These are phyloP conservation scores for Lymantria monacha DNA, from an alignment of 2,888 invertebrate species.

Conservation along the genomic window DNA sequence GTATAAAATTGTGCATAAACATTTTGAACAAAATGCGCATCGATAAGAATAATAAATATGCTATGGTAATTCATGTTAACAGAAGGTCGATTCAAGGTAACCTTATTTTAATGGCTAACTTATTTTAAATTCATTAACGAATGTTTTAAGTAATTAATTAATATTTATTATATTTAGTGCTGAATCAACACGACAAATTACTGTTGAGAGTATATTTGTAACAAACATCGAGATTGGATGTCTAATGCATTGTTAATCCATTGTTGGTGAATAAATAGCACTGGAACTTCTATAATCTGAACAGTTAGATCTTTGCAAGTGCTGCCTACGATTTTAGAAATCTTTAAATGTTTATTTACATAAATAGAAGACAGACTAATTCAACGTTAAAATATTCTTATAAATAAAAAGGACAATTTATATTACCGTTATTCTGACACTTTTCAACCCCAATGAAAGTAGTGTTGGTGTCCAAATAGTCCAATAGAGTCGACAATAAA, in stretches of 20 bases:
- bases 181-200: constrained; percentile 28
- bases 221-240: constrained; percentile 35
- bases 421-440: constrained; percentile 49
- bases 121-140: constrained; percentile 19
- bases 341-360: constrained; percentile 19
- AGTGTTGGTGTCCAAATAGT: constrained; percentile 69
- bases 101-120: constrained; percentile 38
- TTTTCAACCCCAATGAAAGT: constrained; percentile 62
- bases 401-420: constrained; percentile 38
- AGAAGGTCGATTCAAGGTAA: constrained; percentile 61
- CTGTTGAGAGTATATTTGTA: constrained; percentile 35
- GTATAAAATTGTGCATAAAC: constrained; percentile 71
- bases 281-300: constrained; percentile 28
- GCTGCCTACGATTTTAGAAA: constrained; percentile 25
- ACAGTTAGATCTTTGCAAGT: constrained; percentile 23
- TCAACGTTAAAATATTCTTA: constrained; percentile 16
- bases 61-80: constrained; percentile 38
- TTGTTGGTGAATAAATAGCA: constrained; percentile 31
- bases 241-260: constrained; percentile 40
- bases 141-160: constrained; percentile 9
- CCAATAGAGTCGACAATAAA: constrained; percentile 74
- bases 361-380: constrained; percentile 4
- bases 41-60: constrained; percentile 63
- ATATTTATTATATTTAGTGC: constrained; percentile 7
- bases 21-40: constrained; percentile 53